These are phyloP conservation scores for Seriola aureovittata DNA, from an alignment of 2,113 vertebrate genomes.

Conservation along the genomic window DNA sequence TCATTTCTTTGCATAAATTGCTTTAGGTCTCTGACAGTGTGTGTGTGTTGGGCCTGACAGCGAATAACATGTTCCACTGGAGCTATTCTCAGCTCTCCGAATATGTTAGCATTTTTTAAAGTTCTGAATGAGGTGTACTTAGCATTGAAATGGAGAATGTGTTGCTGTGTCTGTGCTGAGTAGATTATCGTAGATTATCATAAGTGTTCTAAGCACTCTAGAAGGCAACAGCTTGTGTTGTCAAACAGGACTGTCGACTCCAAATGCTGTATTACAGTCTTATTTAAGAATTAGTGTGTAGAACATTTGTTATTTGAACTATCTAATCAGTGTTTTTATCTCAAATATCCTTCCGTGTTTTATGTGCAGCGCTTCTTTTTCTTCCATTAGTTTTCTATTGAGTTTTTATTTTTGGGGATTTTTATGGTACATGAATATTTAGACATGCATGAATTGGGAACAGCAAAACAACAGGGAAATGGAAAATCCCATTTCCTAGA, in stretches of 20 bases:
- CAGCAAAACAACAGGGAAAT: slow-evolving; percentile 29
- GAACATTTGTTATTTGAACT: slow-evolving; percentile 15
- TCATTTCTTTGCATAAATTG: slow-evolving; percentile 61
- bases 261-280: slow-evolving; percentile 1
- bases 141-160: slow-evolving; percentile 69
- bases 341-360: slow-evolving; percentile 3
- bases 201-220: slow-evolving; percentile 55
- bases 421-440: slow-evolving; percentile 2
- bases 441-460: slow-evolving; percentile 17
- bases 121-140: slow-evolving; percentile 66
- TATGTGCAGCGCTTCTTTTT: not conserved
- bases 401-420: not conserved
- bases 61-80: slow-evolving; percentile 66
- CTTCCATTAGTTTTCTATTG: too few relatives aligned
- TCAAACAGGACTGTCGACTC: slow-evolving; percentile 31
- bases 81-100: slow-evolving; percentile 59
- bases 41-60: slow-evolving; percentile 58
- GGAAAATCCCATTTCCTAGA: slow-evolving; percentile 53
- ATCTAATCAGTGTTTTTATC: slow-evolving; percentile 27
- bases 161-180: slow-evolving; percentile 59
- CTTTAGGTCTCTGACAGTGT: slow-evolving; percentile 48
- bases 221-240: slow-evolving; percentile 39
- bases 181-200: slow-evolving; percentile 75
- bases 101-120: slow-evolving; percentile 72
- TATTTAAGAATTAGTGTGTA: slow-evolving; percentile 11